Evolutionary conservation across 2,113 vertebrate genomes (phyloP).

Genomic region (Mirza zaza): DNA sequence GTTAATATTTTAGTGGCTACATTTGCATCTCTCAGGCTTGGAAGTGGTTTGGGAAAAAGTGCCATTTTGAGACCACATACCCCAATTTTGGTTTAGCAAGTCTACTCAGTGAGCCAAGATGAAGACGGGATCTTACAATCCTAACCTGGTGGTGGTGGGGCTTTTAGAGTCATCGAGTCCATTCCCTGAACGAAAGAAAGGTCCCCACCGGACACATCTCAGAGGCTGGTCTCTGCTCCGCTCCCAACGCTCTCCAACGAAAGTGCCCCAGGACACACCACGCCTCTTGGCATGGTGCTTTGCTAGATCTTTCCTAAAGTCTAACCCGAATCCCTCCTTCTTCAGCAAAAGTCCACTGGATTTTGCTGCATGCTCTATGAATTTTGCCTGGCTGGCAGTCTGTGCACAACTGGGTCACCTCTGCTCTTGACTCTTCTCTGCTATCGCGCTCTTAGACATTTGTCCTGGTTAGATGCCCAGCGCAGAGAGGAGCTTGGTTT

Average conservation of each 20-base stretch:
- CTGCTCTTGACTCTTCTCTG: not conserved
- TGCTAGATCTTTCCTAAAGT: not conserved
- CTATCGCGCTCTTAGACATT: not conserved
- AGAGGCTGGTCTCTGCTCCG: not conserved
- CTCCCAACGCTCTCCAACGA: not conserved
- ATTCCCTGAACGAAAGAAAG: not conserved
- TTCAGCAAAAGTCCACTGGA: not conserved
- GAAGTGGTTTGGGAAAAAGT: not conserved
- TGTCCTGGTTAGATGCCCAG: not conserved
- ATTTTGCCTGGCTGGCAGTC: not conserved
- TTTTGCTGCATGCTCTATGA: not conserved
- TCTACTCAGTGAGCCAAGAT: not conserved
- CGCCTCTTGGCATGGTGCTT: fast-evolving
- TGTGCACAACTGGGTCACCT: too few relatives aligned
- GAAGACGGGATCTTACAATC: not conserved
- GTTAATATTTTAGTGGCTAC: not conserved
- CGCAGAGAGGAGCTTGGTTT: not conserved
- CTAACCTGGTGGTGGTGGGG: too few relatives aligned
- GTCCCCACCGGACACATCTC: fast-evolving
- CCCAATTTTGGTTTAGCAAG: not conserved
- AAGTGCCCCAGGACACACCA: not conserved
- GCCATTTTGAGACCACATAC: not conserved
- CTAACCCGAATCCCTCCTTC: not conserved
- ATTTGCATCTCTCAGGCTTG: not conserved
- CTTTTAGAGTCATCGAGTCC: not conserved